Conservation (phyloP, 30 jellyfish, hydroid and myxozoan species). For the Sanderia malayensis region DNA sequence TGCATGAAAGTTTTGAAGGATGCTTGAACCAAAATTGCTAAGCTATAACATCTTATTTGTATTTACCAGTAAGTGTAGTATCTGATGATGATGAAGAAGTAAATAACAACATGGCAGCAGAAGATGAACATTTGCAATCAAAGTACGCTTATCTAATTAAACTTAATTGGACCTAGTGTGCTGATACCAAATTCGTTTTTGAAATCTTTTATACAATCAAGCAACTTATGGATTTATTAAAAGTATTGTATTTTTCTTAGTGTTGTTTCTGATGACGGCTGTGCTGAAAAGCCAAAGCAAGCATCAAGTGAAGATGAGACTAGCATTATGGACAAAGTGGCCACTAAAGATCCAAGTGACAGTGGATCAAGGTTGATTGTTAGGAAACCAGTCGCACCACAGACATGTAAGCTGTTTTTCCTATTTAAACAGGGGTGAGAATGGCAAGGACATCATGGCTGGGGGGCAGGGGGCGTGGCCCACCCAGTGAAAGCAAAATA, state of each 20-base stretch:
- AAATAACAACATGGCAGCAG: not conserved
- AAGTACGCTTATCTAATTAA: not conserved
- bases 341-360: conserved; percentile 62
- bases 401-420: conserved; percentile 36
- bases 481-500: not conserved
- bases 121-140: not conserved
- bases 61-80: too few relatives aligned
- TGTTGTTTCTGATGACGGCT: conserved; percentile 11
- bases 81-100: too few relatives aligned
- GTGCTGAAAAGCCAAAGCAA: not conserved
- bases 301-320: not conserved
- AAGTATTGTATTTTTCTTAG: not conserved
- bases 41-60: too few relatives aligned
- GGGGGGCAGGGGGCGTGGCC: too few relatives aligned
- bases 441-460: too few relatives aligned
- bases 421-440: too few relatives aligned
- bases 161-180: not conserved
- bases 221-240: not conserved
- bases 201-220: not conserved
- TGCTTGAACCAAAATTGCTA: too few relatives aligned
- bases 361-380: conserved; percentile 56
- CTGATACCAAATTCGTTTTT: not conserved
- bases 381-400: conserved; percentile 48
- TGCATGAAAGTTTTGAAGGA: too few relatives aligned
- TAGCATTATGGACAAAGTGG: not conserved